phyloP scores from a whole-genome alignment of 1,140 invertebrate genomes.

The Latrodectus geometricus region DNA sequence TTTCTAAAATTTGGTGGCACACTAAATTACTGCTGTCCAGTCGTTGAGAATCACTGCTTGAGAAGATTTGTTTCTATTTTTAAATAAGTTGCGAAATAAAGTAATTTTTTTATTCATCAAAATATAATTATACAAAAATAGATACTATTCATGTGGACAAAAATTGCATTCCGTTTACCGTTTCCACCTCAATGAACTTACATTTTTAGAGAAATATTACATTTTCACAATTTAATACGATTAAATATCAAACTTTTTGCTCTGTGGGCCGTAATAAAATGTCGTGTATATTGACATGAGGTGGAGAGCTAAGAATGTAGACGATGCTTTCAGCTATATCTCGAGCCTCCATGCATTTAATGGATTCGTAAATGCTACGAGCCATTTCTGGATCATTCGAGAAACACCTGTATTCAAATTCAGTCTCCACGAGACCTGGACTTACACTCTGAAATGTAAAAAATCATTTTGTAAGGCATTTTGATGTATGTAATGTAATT shows the following conservation, averaged over 20 bases:
- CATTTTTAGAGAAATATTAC: too few species aligned
- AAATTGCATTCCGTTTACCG: too few species aligned
- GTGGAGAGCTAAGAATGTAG: slow-evolving; percentile 42
- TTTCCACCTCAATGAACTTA: too few species aligned
- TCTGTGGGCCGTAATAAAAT: slow-evolving; percentile 55
- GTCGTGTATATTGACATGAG: slow-evolving; percentile 63
- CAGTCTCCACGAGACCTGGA: slow-evolving; percentile 74
- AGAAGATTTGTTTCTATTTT: too few species aligned
- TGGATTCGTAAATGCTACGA: slow-evolving; percentile 65
- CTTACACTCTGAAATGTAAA: slow-evolving; percentile 72
- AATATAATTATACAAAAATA: too few species aligned
- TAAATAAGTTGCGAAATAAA: too few species aligned
- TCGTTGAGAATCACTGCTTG: too few species aligned
- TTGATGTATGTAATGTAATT: not conserved
- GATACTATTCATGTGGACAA: too few species aligned
- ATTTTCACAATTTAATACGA: too few species aligned
- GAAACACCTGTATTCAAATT: slow-evolving; percentile 68
- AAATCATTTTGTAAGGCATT: not conserved
- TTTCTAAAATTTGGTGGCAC: too few species aligned
- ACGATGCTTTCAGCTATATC: slow-evolving; percentile 61
- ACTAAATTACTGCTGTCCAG: too few species aligned
- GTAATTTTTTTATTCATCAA: too few species aligned
- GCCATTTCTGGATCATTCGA: slow-evolving; percentile 57
- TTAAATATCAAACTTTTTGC: slow-evolving; percentile 1
- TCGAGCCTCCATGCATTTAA: slow-evolving; percentile 28